These are phyloP conservation scores for Avahi laniger DNA, from an alignment of 2,797 vertebrate species.

Conservation along the genomic window DNA sequence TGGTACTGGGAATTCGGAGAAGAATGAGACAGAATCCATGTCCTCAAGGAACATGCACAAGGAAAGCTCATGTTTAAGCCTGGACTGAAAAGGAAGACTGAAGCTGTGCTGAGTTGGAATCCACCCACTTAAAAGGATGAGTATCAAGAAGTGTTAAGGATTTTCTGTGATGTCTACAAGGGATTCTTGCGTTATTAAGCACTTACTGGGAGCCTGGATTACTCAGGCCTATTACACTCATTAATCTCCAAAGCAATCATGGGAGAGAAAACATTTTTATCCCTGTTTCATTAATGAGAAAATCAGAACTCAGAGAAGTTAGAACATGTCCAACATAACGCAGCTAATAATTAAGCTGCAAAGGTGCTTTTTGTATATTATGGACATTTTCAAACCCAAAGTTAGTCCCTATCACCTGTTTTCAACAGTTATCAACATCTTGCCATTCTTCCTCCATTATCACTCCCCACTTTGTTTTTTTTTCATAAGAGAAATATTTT, in stretches of 20 bases:
- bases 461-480: background rate
- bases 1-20: background rate
- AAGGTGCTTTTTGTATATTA: background rate
- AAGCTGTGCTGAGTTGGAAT: background rate
- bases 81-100: background rate
- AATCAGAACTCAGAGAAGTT: slow-evolving; percentile 21
- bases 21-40: background rate
- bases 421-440: background rate
- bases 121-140: background rate
- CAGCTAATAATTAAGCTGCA: background rate
- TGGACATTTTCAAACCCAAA: background rate
- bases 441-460: background rate
- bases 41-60: background rate
- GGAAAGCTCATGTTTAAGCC: background rate
- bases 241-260: background rate
- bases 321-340: background rate
- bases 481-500: background rate
- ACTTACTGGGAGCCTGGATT: background rate
- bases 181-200: background rate
- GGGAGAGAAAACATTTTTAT: background rate
- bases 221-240: background rate
- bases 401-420: background rate
- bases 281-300: background rate
- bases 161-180: background rate
- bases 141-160: background rate